phyloP scores from a whole-genome alignment of 2,797 vertebrate genomes.

The Takifugu ocellatus region DNA sequence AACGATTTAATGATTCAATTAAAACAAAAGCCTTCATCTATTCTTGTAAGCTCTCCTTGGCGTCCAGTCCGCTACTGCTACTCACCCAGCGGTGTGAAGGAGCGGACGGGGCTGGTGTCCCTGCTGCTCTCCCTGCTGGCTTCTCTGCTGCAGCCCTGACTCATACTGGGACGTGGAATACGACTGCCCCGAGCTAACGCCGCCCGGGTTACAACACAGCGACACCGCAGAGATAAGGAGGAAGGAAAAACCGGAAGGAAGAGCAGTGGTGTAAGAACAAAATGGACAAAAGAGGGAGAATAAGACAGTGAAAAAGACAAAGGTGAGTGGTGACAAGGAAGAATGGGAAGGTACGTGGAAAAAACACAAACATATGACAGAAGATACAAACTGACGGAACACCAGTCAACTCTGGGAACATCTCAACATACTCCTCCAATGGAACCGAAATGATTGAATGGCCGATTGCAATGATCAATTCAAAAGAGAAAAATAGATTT shows the following conservation, averaged over 20 bases:
- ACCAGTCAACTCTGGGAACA: slow-evolving; percentile 27
- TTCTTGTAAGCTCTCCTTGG: slow-evolving; percentile 20
- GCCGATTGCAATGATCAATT: neutral
- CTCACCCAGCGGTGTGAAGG: slow-evolving; percentile 96
- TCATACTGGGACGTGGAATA: slow-evolving; percentile 98
- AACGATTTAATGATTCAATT: no score
- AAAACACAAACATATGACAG: slow-evolving; percentile 32
- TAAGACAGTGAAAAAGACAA: slow-evolving; percentile 50
- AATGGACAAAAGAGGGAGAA: slow-evolving; percentile 29
- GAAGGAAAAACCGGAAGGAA: slow-evolving; percentile 52
- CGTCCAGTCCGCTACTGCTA: slow-evolving; percentile 55
- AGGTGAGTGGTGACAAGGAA: slow-evolving; percentile 45
- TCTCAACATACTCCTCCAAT: slow-evolving; percentile 17
- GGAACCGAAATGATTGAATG: neutral
- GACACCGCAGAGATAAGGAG: slow-evolving; percentile 16
- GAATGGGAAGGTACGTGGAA: slow-evolving; percentile 3
- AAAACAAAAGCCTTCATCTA: neutral
- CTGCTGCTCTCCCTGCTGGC: slow-evolving; percentile 98
- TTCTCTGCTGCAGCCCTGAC: slow-evolving; percentile 98
- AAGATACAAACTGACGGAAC: slow-evolving; percentile 37
- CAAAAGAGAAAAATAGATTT: neutral
- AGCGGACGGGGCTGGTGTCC: slow-evolving; percentile 95
- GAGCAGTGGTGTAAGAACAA: slow-evolving; percentile 42
- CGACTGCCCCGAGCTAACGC: slow-evolving; percentile 93
- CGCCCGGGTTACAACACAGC: slow-evolving; percentile 35